phyloP scores from a whole-genome alignment of 2,113 vertebrate genomes.

The Epinephelus fuscoguttatus region DNA sequence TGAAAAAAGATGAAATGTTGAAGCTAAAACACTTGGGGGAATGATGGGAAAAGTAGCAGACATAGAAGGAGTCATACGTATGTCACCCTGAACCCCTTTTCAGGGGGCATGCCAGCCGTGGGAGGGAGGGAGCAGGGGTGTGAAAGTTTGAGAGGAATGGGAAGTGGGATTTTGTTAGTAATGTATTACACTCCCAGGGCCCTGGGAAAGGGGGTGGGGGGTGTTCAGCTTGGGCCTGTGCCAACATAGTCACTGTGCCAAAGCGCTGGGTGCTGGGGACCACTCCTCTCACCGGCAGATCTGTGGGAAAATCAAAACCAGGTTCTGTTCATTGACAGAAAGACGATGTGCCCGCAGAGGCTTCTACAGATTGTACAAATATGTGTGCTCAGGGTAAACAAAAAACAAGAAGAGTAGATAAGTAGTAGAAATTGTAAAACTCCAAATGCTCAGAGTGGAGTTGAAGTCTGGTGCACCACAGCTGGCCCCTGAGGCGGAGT shows the following conservation, averaged over 20 bases:
- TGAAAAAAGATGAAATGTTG: constrained; percentile 1
- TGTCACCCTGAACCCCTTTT: constrained; percentile 69
- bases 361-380: constrained; percentile 29
- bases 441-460: background rate
- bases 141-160: constrained; percentile 80
- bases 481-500: constrained; percentile 52
- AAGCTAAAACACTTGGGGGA: constrained; percentile 25
- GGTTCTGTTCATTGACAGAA: constrained; percentile 56
- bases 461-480: constrained; percentile 42
- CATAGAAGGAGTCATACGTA: constrained; percentile 62
- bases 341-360: background rate
- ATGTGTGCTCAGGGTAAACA: constrained; percentile 7
- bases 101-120: constrained; percentile 64
- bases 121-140: constrained; percentile 55
- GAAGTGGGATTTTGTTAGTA: constrained; percentile 83
- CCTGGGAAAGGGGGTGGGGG: constrained; percentile 78
- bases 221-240: constrained; percentile 73
- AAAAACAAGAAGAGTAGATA: background rate
- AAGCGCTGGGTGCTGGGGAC: constrained; percentile 69
- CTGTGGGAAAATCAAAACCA: constrained; percentile 81
- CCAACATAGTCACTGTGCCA: constrained; percentile 83
- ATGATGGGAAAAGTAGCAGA: constrained; percentile 62
- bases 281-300: constrained; percentile 66
- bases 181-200: constrained; percentile 80
- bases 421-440: constrained; percentile 2